Percentiles rank a stretch among this genome's conserved stretches.
These are phyloP conservation scores for Ashinkailepas kermadecensis DNA, from an alignment of 2,888 invertebrate genomes.

Conservation along the genomic window DNA sequence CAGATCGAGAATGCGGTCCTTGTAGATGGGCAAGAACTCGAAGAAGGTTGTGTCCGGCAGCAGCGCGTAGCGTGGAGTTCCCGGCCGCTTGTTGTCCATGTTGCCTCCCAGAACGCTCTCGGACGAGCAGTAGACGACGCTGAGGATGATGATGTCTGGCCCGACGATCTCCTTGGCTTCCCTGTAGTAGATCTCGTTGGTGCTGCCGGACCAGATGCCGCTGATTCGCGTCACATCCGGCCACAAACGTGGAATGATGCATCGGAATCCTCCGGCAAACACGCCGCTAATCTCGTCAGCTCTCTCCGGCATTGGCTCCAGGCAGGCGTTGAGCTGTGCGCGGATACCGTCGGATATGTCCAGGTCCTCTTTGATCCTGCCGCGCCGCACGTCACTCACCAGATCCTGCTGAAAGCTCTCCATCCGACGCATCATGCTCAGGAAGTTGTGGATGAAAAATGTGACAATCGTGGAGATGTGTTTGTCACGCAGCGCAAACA, in stretches of 20 bases:
- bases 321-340: not conserved
- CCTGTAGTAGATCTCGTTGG: conserved; percentile 38
- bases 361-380: not conserved
- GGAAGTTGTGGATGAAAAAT: not conserved
- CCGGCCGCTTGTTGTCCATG: conserved; percentile 25
- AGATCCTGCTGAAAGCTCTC: not conserved
- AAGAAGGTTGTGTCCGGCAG: conserved; percentile 39
- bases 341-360: not conserved
- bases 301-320: conserved; percentile 29
- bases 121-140: conserved; percentile 42
- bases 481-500: not conserved
- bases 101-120: conserved; percentile 39
- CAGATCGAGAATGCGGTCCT: conserved; percentile 23
- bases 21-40: conserved; percentile 40
- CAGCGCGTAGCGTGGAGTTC: conserved; percentile 34
- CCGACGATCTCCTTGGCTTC: conserved; percentile 28
- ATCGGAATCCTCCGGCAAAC: conserved; percentile 35
- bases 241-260: not conserved
- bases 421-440: not conserved
- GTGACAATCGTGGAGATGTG: not conserved
- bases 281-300: conserved; percentile 38
- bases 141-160: conserved; percentile 38
- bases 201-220: conserved; percentile 37
- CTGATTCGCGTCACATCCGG: not conserved
- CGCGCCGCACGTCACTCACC: not conserved